phyloP scores from a whole-genome alignment of 2,113 vertebrate species.

The Barbus barbus region DNA sequence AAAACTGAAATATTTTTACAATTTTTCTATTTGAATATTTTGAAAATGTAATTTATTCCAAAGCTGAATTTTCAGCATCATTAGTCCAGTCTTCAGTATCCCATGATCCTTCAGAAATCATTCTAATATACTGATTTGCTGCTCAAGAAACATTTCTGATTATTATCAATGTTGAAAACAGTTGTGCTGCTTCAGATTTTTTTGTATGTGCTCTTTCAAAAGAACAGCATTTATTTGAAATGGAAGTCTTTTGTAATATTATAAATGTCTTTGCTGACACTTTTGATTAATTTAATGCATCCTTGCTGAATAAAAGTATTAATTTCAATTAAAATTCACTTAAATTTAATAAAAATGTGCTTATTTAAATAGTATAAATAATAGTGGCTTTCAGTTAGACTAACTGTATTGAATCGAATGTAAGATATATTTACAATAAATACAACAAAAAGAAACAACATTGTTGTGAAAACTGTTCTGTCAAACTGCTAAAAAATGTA shows the following conservation, averaged over 20 bases:
- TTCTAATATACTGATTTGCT: background rate
- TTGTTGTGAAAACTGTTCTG: background rate
- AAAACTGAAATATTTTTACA: background rate
- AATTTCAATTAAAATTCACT: too few relatives aligned
- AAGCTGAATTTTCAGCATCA: background rate
- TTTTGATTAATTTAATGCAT: background rate
- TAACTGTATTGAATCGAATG: background rate
- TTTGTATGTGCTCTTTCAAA: background rate
- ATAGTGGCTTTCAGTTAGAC: background rate
- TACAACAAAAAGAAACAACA: background rate
- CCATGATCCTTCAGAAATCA: background rate
- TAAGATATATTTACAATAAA: background rate
- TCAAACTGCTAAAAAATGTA: background rate
- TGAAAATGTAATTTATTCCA: too few relatives aligned
- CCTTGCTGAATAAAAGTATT: background rate
- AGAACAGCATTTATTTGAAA: background rate
- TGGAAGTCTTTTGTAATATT: background rate
- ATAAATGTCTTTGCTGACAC: background rate
- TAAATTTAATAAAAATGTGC: too few relatives aligned
- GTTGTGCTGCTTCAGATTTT: background rate
- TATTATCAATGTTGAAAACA: too few relatives aligned
- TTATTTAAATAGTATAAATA: background rate
- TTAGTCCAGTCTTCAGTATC: background rate
- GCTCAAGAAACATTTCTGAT: too few relatives aligned
- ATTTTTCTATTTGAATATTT: too few relatives aligned